Base-by-base conservation (phyloP, 2,797 vertebrate genomes). In the Alosa sapidissima region DNA sequence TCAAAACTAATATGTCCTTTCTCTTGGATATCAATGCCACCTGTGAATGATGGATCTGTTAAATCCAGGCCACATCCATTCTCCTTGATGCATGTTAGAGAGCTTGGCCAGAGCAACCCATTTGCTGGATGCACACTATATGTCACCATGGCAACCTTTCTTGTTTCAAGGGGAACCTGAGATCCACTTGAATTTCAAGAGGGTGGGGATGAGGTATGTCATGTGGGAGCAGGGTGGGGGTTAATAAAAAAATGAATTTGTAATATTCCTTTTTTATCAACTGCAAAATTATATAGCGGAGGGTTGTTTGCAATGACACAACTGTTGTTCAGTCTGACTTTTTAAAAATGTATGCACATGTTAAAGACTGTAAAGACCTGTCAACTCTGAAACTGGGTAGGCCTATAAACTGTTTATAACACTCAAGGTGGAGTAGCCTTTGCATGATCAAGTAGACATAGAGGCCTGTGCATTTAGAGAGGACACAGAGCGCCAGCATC, bases 181-280 rank as follows among this genome's bases (percentile, higher is more conserved):
- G 87, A 87, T 82, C 81, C 87, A 68, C 85, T 85, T 10, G 83
- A 84, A 81, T 81, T 84, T 81, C 21, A 78, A 84, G 83, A 87
- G 84, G 41, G 13, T 13, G 24, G 10, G 24, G 60, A 62, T 36
- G 65, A 14, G 65, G 33, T 72, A 28, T 72, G 33, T 28, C 28
- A 28, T 41, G 11, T 81, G 41, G 72, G 52, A 86, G 81, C 62
- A 81, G 55, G 85, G 81, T 62, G 72, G 36, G 28, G 28, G 83
- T 28, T 62, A 82, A 89, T 89, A 85, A 88, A 90, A 89, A 88
- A 89, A 87, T 45, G 41, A 88, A 90, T 89, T 83, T 83, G 85
- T 68, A 81, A 60, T 82, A 82, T 85, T 62, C 81, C 82, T 60
- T 49, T 21, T 82, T 82, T 81, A 24, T 24, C n/a, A 62, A 62